A percentile compares a stretch with the other conserved stretches of the same genome.
These are phyloP conservation scores for Tribolium madens DNA, from an alignment of 1,140 invertebrate genomes.

Conservation along the genomic window DNA sequence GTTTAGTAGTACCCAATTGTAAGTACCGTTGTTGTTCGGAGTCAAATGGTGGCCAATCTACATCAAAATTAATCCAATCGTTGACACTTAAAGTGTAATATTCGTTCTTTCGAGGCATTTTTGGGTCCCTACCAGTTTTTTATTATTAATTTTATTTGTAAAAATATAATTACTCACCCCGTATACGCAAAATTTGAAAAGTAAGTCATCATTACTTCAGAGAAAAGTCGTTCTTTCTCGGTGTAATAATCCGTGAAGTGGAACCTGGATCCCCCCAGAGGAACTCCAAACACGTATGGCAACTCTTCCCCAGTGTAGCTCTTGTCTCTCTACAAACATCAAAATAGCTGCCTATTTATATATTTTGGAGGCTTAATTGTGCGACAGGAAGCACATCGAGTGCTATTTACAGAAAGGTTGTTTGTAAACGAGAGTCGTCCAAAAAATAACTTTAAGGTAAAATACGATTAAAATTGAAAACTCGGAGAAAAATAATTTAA, in stretches of 20 bases:
- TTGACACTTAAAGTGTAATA: conserved; percentile 71
- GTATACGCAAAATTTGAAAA: conserved; percentile 92
- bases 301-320: conserved; percentile 83
- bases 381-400: neutral
- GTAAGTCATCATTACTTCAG: conserved; percentile 86
- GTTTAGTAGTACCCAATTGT: conserved; percentile 75
- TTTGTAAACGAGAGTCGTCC: conserved; percentile 27
- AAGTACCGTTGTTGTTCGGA: conserved; percentile 78
- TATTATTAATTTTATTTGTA: too few species aligned
- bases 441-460: too few species aligned
- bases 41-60: conserved; percentile 86
- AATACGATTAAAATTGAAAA: too few species aligned
- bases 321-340: conserved; percentile 55
- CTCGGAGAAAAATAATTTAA: conserved; percentile 15
- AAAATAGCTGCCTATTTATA: conserved; percentile 41
- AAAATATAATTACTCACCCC: conserved; percentile 72
- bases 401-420: neutral
- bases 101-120: conserved; percentile 72
- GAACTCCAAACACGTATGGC: conserved; percentile 91
- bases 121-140: conserved; percentile 74
- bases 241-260: conserved; percentile 82
- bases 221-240: conserved; percentile 80
- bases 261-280: conserved; percentile 79
- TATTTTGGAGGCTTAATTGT: conserved; percentile 8
- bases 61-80: conserved; percentile 76